phyloP scores from a whole-genome alignment of 64 coral and sea anemone genomes.

The Montipora cactus region DNA sequence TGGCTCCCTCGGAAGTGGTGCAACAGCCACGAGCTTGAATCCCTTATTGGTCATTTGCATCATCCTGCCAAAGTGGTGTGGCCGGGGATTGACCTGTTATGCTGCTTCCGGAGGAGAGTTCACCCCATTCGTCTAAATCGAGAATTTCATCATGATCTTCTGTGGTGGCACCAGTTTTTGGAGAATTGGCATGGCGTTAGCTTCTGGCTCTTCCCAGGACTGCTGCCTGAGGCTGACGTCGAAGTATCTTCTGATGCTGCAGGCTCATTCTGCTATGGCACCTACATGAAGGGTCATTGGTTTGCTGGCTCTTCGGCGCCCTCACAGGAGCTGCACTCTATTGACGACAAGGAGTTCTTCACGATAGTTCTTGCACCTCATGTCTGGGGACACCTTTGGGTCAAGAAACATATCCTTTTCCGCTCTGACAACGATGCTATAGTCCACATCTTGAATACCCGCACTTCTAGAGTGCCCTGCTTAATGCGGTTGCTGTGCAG shows the following conservation, averaged over 20 bases:
- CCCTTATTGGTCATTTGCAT: conserved; percentile 31
- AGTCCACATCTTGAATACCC: neutral
- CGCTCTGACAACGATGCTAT: conserved; percentile 28
- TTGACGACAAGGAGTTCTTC: conserved; percentile 2
- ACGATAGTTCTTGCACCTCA: neutral
- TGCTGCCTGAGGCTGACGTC: no score
- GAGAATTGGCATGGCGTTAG: neutral
- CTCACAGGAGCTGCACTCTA: neutral
- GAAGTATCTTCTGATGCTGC: neutral
- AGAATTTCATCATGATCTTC: conserved; percentile 8
- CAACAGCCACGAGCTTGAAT: conserved; percentile 37
- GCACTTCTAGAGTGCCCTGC: conserved; percentile 20
- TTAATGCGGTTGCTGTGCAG: conserved; percentile 1
- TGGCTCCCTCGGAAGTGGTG: conserved; percentile 3
- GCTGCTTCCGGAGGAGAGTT: neutral
- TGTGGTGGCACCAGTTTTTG: conserved; percentile 34
- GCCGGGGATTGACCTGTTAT: conserved; percentile 41
- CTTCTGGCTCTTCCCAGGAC: conserved; percentile 54
- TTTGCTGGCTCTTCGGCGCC: conserved; percentile 8
- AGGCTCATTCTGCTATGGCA: neutral
- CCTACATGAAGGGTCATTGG: neutral
- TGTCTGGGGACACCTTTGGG: conserved; percentile 44
- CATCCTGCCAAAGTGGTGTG: conserved; percentile 32
- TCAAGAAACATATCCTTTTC: conserved; percentile 6
- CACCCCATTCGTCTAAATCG: conserved; percentile 7